Evolutionary conservation across 1,140 invertebrate genomes (phyloP), one percentile per base, ranked within the genome.

Genomic region (Branchinecta lynchi): DNA sequence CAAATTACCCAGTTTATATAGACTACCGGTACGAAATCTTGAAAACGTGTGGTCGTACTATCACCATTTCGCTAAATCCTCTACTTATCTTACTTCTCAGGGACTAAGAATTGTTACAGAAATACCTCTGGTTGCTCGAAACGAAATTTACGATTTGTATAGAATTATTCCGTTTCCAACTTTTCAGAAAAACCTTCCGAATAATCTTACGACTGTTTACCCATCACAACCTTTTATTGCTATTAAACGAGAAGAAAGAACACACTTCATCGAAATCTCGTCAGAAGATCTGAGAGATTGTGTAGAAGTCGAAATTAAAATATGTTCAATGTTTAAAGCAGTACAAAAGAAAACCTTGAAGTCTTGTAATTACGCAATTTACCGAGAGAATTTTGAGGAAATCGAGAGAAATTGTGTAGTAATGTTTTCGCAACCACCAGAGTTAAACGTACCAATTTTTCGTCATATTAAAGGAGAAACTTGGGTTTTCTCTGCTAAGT

Each of bases 341-440:
- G 17, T 20, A 15, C 51, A 15, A 60, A 60, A 60, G 51, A 60
- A 60, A 20, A 15, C 17, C 51, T 15, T 60, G 51, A 60, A 12
- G 32, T 60, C 51, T 3, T 60, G 51, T 20, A 60, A 60, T 12
- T 60, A 15, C 17, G 51, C 51, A 15, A 60, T 60, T 60, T 60
- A 15, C 51, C 51, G 17, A 15, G 51, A 20, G 17, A 15, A 60
- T 20, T 20, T 15, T 15, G 17, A 60, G 12, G 12, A 15, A 15
- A 60, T 60, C 17, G 12, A 60, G 17, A 15, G 12, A 12, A 60
- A 60, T 20, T 60, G 51, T 20, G 17, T 15, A 60, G 51, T 60
- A 60, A 60, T 20, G 32, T 60, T 60, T 60, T 60, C 51, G 12
- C 12, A 60, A 60, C 51, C 51, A 60, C 51, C 51, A 60, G 17